Percentiles rank a stretch among this genome's conserved stretches.
Conservation (phyloP, 2,797 vertebrate species). For the Gila robusta region DNA sequence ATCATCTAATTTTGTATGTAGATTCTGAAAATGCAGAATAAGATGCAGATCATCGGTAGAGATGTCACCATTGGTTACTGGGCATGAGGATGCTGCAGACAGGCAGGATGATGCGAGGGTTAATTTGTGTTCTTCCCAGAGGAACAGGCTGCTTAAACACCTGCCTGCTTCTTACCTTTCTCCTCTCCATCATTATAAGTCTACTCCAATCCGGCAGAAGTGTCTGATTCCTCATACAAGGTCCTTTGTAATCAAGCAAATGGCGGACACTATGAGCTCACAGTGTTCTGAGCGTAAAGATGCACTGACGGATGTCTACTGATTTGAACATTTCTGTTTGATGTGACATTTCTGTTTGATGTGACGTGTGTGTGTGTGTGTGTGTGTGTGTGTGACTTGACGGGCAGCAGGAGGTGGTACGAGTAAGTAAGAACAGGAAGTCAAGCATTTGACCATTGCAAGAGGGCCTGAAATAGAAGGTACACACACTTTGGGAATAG, state of each 20-base stretch:
- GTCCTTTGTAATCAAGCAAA: slow-evolving; percentile 46
- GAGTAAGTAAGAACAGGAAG: slow-evolving; percentile 8
- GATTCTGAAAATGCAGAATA: slow-evolving; percentile 30
- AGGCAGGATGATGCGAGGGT: slow-evolving; percentile 59
- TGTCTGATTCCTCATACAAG: slow-evolving; percentile 1
- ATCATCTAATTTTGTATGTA: not conserved
- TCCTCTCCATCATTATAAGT: slow-evolving; percentile 25
- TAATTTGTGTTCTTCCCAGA: slow-evolving; percentile 24
- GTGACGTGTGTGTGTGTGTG: slow-evolving; percentile 2
- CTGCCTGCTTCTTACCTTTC: slow-evolving; percentile 6
- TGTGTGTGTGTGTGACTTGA: slow-evolving; percentile 15
- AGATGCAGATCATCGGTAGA: slow-evolving; percentile 68
- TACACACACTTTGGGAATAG: slow-evolving; percentile 5
- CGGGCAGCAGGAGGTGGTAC: not conserved
- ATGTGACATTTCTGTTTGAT: not conserved
- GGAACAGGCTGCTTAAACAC: slow-evolving; percentile 7
- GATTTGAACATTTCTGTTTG: slow-evolving; percentile 44
- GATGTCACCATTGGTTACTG: slow-evolving; percentile 57
- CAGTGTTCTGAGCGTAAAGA: slow-evolving; percentile 21
- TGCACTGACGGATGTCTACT: slow-evolving; percentile 29
- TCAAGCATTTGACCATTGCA: slow-evolving; percentile 13
- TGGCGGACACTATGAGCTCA: slow-evolving; percentile 44
- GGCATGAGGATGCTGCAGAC: slow-evolving; percentile 57
- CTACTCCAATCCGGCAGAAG: slow-evolving; percentile 19
- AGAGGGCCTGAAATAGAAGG: not conserved